phyloP scores from a whole-genome alignment of 64 coral and sea anemone genomes.

The Pocillopora verrucosa region DNA sequence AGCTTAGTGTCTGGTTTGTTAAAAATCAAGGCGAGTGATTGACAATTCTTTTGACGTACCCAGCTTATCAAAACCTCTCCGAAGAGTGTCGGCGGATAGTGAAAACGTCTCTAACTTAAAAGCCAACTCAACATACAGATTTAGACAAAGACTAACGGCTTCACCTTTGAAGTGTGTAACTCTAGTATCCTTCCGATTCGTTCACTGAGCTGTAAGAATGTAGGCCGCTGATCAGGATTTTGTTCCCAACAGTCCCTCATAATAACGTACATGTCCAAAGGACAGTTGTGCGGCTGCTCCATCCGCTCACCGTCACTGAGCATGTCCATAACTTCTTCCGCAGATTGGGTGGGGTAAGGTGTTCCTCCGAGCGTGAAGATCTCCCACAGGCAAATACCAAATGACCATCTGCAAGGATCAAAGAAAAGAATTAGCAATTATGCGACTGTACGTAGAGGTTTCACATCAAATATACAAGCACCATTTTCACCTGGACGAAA shows the following conservation, averaged over 20 bases:
- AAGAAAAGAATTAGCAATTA: not conserved
- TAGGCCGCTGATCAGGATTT: not conserved
- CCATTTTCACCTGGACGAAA: too few species aligned
- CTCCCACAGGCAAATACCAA: slow-evolving; percentile 62
- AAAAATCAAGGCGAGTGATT: too few species aligned
- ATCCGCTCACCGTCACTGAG: slow-evolving; percentile 35
- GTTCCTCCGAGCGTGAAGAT: slow-evolving; percentile 46
- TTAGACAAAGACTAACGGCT: not conserved
- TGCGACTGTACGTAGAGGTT: too few species aligned
- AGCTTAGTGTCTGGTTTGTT: too few species aligned
- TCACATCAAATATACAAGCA: too few species aligned
- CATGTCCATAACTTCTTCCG: not conserved
- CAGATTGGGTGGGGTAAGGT: slow-evolving; percentile 15
- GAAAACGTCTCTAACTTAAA: too few species aligned
- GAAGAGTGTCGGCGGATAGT: too few species aligned
- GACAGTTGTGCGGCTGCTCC: slow-evolving; percentile 24
- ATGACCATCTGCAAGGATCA: slow-evolving; percentile 39
- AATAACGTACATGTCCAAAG: slow-evolving; percentile 30
- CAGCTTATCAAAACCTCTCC: too few species aligned
- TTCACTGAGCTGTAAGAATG: not conserved
- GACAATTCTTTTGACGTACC: too few species aligned
- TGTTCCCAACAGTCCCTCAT: slow-evolving; percentile 46
- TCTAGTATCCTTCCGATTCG: slow-evolving; percentile 24
- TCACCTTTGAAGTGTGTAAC: slow-evolving; percentile 20
- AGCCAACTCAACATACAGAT: too few species aligned